A percentile compares a stretch with the other conserved stretches of the same genome.
Conservation (phyloP, 1,140 invertebrate species). For the Lepidostoma basale region DNA sequence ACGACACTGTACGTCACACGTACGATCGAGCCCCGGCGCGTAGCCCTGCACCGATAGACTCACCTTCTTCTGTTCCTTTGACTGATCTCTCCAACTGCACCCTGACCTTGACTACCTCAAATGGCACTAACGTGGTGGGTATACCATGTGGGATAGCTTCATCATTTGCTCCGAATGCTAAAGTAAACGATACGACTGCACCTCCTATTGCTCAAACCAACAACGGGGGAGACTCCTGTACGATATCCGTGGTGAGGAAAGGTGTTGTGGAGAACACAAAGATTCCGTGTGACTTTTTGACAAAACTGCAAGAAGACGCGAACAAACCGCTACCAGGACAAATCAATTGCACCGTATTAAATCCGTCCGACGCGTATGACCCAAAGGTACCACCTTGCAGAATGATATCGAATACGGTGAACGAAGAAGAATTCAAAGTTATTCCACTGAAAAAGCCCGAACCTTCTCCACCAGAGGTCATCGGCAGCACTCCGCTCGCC, state of each 20-base stretch:
- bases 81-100: slow-evolving; percentile 31
- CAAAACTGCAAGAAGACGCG: neutral
- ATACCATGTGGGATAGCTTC: slow-evolving; percentile 41
- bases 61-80: neutral
- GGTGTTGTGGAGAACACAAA: slow-evolving; percentile 21
- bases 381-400: neutral
- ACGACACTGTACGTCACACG: neutral
- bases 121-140: neutral
- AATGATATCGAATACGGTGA: neutral
- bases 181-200: neutral
- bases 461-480: neutral
- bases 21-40: neutral
- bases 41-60: neutral
- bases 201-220: neutral
- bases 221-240: slow-evolving; percentile 13
- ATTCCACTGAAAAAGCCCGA: neutral
- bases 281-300: slow-evolving; percentile 35
- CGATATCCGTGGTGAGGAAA: slow-evolving; percentile 25
- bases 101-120: slow-evolving; percentile 6
- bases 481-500: too few relatives aligned
- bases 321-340: neutral
- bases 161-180: slow-evolving; percentile 27
- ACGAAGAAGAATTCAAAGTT: slow-evolving; percentile 2
- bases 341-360: slow-evolving; percentile 5
- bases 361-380: neutral